Percentiles rank a stretch among this genome's conserved stretches.
These are phyloP conservation scores for Bradypodion ventrale DNA, from an alignment of 2,797 vertebrate genomes.

Conservation along the genomic window DNA sequence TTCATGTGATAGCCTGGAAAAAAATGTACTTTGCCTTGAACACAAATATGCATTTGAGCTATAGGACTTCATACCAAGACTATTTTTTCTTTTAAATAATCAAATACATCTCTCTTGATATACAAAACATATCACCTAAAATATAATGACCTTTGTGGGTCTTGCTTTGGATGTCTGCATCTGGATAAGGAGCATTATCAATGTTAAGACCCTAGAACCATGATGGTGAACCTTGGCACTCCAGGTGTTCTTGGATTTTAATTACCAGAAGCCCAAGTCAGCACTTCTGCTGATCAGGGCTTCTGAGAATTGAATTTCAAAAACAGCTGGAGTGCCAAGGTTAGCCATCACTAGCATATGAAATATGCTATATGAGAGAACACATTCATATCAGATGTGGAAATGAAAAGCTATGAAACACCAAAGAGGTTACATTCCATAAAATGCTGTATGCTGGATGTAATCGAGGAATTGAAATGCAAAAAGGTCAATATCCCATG, in stretches of 20 bases:
- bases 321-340: too few species aligned
- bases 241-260: too few species aligned
- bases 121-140: background rate
- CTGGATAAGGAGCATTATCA: background rate
- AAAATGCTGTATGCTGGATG: slow-evolving; percentile 48
- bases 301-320: too few species aligned
- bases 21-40: background rate
- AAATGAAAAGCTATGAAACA: slow-evolving; percentile 49
- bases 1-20: too few species aligned
- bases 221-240: too few species aligned
- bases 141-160: background rate
- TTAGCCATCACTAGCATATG: too few species aligned
- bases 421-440: slow-evolving; percentile 55
- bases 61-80: background rate
- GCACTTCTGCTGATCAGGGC: too few species aligned
- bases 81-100: background rate
- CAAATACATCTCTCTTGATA: background rate
- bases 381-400: slow-evolving; percentile 59
- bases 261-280: too few species aligned
- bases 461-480: slow-evolving; percentile 45
- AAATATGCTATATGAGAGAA: too few species aligned
- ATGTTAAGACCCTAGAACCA: slow-evolving; percentile 32
- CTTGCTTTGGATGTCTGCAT: background rate
- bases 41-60: background rate
- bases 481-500: slow-evolving; percentile 48